Base-by-base conservation (phyloP, 2,797 vertebrate genomes). In the Dendrocincla tyrannina region DNA sequence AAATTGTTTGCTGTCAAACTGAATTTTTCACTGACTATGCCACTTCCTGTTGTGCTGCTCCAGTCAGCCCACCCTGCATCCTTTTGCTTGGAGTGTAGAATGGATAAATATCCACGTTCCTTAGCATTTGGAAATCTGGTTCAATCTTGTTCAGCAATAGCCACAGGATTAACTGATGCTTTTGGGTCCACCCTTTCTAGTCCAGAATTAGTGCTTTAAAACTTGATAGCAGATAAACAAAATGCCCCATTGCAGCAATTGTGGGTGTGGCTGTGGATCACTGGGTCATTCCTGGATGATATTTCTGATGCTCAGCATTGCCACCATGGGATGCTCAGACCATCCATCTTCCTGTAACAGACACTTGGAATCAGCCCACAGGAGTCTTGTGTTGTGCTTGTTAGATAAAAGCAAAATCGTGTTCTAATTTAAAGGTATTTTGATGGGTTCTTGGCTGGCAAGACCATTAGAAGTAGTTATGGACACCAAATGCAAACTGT, bases 381-480 rank as follows among this genome's bases (percentile, higher is more conserved):
- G 24, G 13, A 62, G 30, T 46, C 78, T 85, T 67, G 27, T 74
- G 37, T 60, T 85, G 55, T 68, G 64, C 79, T 89, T 64, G 70
- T 72, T 88, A 64, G 62, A 63, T 85, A 83, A 91, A 83, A 66
- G 58, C 79, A 84, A 75, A 68, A 72, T 68, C 47, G n/a, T 50
- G 13, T 47, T 60, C 46, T 90, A 68, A 88, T 84, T 53, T 81
- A 84, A 77, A 68, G 58, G 32, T 27, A 13, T 50, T 84, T 64
- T n/a, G 58, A 68, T 86, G 83, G 79, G 13, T 88, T 74, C 56
- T 91, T 81, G 85, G 73, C 79, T 93, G 89, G 78, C 64, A 42
- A 83, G 66, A 25, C 39, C 58, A 7, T 91, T 80, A 80, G 64
- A 80, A 88, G 76, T 33, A 39, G 41, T 72, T 88, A 49, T 7